Percentiles rank a stretch among this genome's conserved stretches.
These are phyloP conservation scores for Aporophyla lueneburgensis DNA, from an alignment of 2,888 invertebrate genomes.

Conservation along the genomic window DNA sequence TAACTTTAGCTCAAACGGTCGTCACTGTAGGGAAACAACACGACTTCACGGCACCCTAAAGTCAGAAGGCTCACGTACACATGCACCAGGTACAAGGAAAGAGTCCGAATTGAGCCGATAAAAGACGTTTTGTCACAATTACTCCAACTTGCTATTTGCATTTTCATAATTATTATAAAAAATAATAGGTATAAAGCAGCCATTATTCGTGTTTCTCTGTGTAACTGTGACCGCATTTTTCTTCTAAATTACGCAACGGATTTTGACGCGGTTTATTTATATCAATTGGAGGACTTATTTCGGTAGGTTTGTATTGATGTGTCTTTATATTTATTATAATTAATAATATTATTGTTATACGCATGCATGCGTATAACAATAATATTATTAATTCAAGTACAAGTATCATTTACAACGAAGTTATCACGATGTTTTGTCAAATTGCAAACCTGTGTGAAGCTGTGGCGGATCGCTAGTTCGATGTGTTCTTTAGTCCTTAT, in stretches of 20 bases:
- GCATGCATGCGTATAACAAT: not conserved
- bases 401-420: not conserved
- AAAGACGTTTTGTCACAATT: not conserved
- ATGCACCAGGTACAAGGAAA: not conserved
- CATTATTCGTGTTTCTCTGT: not conserved
- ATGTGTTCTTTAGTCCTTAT: not conserved
- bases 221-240: too few species aligned
- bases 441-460: not conserved
- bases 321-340: too few species aligned
- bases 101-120: too few species aligned
- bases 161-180: not conserved
- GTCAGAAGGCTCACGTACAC: conserved; percentile 8
- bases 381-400: not conserved
- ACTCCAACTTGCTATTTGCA: not conserved
- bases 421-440: not conserved
- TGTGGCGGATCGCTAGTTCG: not conserved
- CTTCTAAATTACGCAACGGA: too few species aligned
- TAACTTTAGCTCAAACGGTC: not conserved
- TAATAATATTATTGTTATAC: too few species aligned
- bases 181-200: not conserved
- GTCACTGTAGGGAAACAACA: not conserved
- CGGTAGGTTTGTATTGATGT: not conserved
- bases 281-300: too few species aligned
- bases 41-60: too few species aligned
- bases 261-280: too few species aligned